phyloP scores from a whole-genome alignment of 2,113 vertebrate genomes.

The Periophthalmodon schlosseri region DNA sequence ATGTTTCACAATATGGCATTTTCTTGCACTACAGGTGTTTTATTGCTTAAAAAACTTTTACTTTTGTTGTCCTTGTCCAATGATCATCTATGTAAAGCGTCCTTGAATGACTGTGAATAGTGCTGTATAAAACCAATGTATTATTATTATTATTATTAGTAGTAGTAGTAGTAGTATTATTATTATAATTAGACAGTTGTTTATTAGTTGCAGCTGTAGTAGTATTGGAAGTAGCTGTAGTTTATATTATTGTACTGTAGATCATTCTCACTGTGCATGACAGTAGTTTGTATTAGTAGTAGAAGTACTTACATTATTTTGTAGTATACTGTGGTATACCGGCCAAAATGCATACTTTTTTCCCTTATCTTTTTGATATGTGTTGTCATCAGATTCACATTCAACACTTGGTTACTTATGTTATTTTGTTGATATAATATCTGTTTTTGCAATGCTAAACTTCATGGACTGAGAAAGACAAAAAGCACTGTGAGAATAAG shows the following conservation, averaged over 20 bases:
- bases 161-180: too few species aligned
- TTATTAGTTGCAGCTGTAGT: too few species aligned
- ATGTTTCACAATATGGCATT: neutral
- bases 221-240: too few species aligned
- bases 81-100: too few species aligned
- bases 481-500: slow-evolving; percentile 4
- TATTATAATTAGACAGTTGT: too few species aligned
- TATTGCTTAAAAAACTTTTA: too few species aligned
- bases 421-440: neutral
- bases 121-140: too few species aligned
- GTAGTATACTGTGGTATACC: neutral
- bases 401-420: neutral
- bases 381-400: neutral
- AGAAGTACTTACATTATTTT: neutral
- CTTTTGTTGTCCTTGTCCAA: too few species aligned
- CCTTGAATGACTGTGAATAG: neutral
- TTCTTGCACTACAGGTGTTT: neutral
- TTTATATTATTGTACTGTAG: too few species aligned
- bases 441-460: neutral
- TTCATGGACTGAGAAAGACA: neutral
- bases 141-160: too few species aligned
- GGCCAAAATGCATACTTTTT: neutral
- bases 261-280: too few species aligned
- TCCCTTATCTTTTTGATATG: neutral
- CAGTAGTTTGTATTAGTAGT: too few species aligned